A percentile compares a stretch with the other conserved stretches of the same genome.
phyloP scores from a whole-genome alignment of 2,888 invertebrate species.

The Horisme vitalbata region DNA sequence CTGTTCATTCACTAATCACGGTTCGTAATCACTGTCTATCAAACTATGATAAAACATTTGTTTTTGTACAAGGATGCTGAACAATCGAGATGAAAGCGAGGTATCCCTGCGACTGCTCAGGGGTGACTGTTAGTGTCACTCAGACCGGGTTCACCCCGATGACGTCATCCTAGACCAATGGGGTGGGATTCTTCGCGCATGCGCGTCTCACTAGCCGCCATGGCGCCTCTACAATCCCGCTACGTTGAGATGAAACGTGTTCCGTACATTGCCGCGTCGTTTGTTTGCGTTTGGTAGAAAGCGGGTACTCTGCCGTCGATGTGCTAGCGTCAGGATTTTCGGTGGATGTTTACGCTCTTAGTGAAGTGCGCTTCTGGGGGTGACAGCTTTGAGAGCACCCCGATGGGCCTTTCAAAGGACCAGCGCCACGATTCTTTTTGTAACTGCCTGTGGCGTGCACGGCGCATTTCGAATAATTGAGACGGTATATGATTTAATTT shows the following conservation, averaged over 20 bases:
- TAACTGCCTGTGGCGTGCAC: constrained; percentile 64
- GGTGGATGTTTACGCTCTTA: constrained; percentile 55
- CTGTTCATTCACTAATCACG: constrained; percentile 47
- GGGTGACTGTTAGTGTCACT: constrained; percentile 80
- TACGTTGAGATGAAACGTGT: constrained; percentile 43
- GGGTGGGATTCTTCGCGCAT: constrained; percentile 69
- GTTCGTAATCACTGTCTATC: constrained; percentile 47
- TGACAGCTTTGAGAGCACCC: constrained; percentile 78
- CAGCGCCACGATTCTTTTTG: constrained; percentile 73
- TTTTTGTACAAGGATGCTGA: constrained; percentile 50
- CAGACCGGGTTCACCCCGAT: constrained; percentile 78
- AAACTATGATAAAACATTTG: constrained; percentile 57
- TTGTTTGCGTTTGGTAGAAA: constrained; percentile 39
- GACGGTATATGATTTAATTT: constrained; percentile 80
- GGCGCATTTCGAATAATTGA: constrained; percentile 77
- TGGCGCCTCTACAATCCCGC: constrained; percentile 64
- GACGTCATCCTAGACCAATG: constrained; percentile 81
- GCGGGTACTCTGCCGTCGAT: constrained; percentile 44
- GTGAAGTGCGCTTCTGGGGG: constrained; percentile 71
- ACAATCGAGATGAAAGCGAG: constrained; percentile 50
- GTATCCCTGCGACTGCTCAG: constrained; percentile 61
- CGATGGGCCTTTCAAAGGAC: constrained; percentile 78
- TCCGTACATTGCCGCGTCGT: constrained; percentile 61
- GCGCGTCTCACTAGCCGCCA: constrained; percentile 71
- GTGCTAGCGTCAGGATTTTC: constrained; percentile 46